Conservation (phyloP, 2,888 invertebrate genomes). For the Cerastis rubricosa region DNA sequence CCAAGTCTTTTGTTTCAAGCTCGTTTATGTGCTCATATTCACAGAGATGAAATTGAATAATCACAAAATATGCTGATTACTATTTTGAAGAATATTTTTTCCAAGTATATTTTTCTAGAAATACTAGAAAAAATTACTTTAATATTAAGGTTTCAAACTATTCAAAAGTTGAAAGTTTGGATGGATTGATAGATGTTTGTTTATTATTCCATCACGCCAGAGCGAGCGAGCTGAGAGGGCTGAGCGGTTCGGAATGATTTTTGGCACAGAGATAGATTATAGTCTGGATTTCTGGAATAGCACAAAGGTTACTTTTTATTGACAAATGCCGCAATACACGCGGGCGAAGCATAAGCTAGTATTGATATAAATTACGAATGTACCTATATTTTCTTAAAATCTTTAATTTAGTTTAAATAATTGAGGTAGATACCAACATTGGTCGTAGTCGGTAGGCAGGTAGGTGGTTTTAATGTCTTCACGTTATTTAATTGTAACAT, state of each 20-base stretch:
- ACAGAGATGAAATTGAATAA: neutral
- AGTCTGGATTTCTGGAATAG: too few relatives aligned
- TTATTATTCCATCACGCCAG: too few relatives aligned
- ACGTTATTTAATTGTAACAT: neutral
- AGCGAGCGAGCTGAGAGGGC: too few relatives aligned
- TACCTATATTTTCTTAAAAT: neutral
- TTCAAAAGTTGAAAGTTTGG: too few relatives aligned
- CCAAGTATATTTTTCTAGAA: neutral
- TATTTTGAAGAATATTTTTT: neutral
- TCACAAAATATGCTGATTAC: neutral
- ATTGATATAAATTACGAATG: neutral
- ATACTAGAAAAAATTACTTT: neutral
- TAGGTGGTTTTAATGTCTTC: neutral
- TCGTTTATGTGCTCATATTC: neutral
- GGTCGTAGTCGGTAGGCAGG: neutral
- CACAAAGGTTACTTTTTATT: too few relatives aligned
- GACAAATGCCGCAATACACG: too few relatives aligned
- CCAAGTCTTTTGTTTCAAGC: slow-evolving; percentile 1
- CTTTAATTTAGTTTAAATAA: neutral
- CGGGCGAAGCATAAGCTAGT: too few relatives aligned
- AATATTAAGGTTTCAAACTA: too few relatives aligned
- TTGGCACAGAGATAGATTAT: too few relatives aligned
- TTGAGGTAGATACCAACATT: neutral
- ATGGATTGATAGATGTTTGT: too few relatives aligned
- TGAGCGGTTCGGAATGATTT: too few relatives aligned